These are phyloP conservation scores for Chamaetylas fuelleborni DNA, from an alignment of 2,113 vertebrate genomes.

Conservation along the genomic window DNA sequence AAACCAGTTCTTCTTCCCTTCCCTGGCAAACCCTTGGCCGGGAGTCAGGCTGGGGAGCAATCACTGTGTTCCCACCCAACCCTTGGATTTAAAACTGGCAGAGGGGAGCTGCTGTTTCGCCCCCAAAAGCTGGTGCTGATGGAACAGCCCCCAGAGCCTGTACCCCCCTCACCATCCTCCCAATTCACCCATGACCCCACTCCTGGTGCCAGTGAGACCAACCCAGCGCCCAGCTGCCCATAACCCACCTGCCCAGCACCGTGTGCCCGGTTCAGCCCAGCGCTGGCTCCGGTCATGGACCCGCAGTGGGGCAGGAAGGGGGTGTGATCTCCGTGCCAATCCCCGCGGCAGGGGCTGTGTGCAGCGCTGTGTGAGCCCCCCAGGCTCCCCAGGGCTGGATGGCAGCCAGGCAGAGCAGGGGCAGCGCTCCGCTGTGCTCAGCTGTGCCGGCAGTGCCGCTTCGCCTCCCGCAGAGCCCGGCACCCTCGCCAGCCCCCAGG, in stretches of 20 bases:
- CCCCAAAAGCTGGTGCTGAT: fast-evolving
- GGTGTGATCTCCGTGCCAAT: fast-evolving
- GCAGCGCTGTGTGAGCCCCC: neutral
- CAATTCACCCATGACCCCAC: neutral
- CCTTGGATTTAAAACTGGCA: neutral
- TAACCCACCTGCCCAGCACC: neutral
- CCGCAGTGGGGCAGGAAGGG: fast-evolving
- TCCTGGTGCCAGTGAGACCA: neutral
- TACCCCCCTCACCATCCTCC: fast-evolving
- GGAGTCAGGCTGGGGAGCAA: neutral
- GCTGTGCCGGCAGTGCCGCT: neutral
- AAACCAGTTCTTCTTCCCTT: neutral
- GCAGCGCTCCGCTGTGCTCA: neutral
- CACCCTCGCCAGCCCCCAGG: neutral
- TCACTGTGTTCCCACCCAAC: fast-evolving
- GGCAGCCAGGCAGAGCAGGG: neutral
- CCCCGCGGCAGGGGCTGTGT: neutral
- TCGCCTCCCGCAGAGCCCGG: neutral
- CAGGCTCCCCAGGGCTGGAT: fast-evolving
- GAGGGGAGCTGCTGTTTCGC: neutral
- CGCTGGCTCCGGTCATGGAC: neutral
- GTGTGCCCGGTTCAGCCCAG: neutral
- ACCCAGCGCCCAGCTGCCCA: neutral
- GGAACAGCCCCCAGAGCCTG: neutral
- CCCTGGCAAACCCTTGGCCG: fast-evolving